phyloP scores from a whole-genome alignment of 1,140 invertebrate species.

The Lerema accius region DNA sequence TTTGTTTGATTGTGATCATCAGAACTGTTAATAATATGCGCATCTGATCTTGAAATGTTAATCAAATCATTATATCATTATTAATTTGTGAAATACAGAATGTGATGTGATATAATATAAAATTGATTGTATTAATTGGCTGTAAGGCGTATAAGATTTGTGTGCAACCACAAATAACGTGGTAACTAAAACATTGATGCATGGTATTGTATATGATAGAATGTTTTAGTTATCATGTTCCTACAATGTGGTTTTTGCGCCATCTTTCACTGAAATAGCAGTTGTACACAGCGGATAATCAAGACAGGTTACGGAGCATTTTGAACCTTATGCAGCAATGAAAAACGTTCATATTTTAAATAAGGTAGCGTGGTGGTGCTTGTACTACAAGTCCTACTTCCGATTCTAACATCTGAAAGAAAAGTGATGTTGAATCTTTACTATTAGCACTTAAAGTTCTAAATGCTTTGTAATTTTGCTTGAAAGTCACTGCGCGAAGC shows the following conservation, averaged over 20 bases:
- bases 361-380: too few relatives aligned
- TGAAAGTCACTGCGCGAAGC: too few relatives aligned
- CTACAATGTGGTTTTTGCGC: slow-evolving; percentile 10
- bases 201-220: slow-evolving; percentile 1
- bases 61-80: slow-evolving; percentile 6
- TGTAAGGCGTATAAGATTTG: not conserved
- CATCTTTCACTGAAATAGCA: too few relatives aligned
- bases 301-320: too few relatives aligned
- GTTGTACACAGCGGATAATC: too few relatives aligned
- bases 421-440: too few relatives aligned
- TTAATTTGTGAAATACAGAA: slow-evolving; percentile 1
- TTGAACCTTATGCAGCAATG: too few relatives aligned
- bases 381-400: too few relatives aligned
- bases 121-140: slow-evolving; percentile 1
- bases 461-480: too few relatives aligned
- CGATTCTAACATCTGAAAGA: too few relatives aligned
- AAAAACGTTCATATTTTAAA: too few relatives aligned
- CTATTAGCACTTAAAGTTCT: too few relatives aligned
- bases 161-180: not conserved
- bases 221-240: slow-evolving; percentile 12
- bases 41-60: slow-evolving; percentile 6
- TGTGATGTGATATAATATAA: not conserved
- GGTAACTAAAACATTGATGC: slow-evolving; percentile 2
- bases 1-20: slow-evolving; percentile 29
- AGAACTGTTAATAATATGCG: slow-evolving; percentile 8